Evolutionary conservation across 2,797 vertebrate genomes (phyloP), one percentile per base, ranked within the genome.

Genomic region (Gallirallus australis): DNA sequence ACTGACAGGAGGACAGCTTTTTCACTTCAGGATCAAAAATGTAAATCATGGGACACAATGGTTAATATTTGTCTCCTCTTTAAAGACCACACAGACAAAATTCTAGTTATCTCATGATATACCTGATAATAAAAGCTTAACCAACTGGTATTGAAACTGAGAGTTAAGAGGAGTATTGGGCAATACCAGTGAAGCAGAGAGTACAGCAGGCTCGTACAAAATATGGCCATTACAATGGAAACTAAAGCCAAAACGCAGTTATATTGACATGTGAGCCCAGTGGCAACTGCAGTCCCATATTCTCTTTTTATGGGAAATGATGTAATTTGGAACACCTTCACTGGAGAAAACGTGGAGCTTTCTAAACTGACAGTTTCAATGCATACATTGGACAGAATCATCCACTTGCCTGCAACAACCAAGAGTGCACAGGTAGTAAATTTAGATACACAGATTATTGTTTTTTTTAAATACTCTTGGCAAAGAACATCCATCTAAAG

Each of bases 271-370:
- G 65, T 64, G 65, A 85, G 45, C 68, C 71, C 76, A 82, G 61
- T 1, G 85, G 61, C 61, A 87, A 92, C 47, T 56, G 66, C 13
- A 20, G 54, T 12, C 63, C 59, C 45, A 31, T 78, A 75, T 77
- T 75, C 63, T 89, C 63, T 86, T 94, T 89, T 89, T 86, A 89
- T 80, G 77, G 87, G 76, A 73, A 84, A 93, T 42, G 6, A 90
- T 73, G 60, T 70, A 37, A 90, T 24, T 40, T 24, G n/a, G 69
- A 92, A 86, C 40, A 83, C 50, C 35, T 79, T 72, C 53, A 64
- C 28, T 0, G 1, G 54, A 78, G 68, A 59, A 65, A 84, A 56
- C 4, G 52, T 48, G 23, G 78, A 83, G 59, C 82, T 85, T 91
- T 91, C 86, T 93, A 87, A 92, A 86, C 12, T 31, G 47, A 88